Percentiles rank a stretch among this genome's conserved stretches.
Conservation (phyloP, 2,888 invertebrate species). For the Nemoura dubitans region DNA sequence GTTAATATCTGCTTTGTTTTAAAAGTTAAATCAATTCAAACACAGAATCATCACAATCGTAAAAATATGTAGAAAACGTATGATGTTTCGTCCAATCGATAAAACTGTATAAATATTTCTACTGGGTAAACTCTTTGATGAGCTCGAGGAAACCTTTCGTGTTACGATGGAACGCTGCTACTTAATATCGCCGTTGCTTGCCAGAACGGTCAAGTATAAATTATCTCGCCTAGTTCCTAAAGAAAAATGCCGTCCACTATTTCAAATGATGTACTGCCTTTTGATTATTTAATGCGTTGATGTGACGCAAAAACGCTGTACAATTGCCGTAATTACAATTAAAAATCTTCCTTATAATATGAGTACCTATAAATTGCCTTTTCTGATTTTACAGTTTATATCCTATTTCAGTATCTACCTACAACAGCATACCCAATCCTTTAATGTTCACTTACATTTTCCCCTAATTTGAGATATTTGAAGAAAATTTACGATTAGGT, state of each 20-base stretch:
- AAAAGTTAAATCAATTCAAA: constrained; percentile 22
- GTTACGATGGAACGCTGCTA: background rate
- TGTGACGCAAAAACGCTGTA: background rate
- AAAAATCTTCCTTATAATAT: background rate
- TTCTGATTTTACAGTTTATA: too few species aligned
- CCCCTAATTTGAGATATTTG: too few species aligned
- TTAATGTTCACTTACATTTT: too few species aligned
- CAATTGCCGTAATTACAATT: background rate
- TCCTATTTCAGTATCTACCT: too few species aligned
- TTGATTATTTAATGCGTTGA: background rate
- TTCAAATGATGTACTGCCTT: background rate
- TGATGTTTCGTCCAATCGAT: background rate
- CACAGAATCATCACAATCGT: background rate
- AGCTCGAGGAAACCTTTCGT: background rate
- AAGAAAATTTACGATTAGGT: too few species aligned
- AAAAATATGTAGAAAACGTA: background rate
- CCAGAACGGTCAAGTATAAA: background rate
- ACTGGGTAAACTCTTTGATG: background rate
- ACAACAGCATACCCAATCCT: too few species aligned
- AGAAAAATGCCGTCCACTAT: background rate
- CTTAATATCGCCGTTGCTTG: background rate
- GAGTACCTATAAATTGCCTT: too few species aligned
- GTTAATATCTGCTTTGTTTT: constrained; percentile 40
- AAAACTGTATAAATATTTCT: background rate
- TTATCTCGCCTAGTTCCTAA: background rate